Base-by-base conservation (phyloP, 2,797 vertebrate species). In the Mormyrus proboscirostris region DNA sequence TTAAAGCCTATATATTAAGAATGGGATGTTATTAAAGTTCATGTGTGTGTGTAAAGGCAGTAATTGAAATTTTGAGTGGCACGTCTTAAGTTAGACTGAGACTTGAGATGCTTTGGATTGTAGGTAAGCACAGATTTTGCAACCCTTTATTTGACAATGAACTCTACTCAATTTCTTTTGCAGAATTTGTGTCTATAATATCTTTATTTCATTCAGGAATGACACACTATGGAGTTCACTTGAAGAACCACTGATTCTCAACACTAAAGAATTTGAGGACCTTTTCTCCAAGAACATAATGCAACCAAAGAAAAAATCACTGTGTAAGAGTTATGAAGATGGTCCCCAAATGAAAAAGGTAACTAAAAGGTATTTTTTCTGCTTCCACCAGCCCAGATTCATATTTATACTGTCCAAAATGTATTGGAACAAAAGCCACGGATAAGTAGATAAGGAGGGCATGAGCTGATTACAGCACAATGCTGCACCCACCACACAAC, bases 201-300 rank as follows among this genome's bases (percentile, higher is more conserved):
- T 51, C 25, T 50, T 22, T 59, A 8, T 88, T 10, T 87, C 22
- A 6, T 51, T 1, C 89, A 97, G 96, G 88, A 93, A 94, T 88
- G 90, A 94, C 91, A 97, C 95, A 0, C 92, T 99, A 82, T 99
- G 98, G 98, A 97, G 96, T 89, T 93, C 94, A 41, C 94, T 99
- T 90, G 95, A 97, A 93, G 98, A 99, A 91, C 96, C 97, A 90
- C 91, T 94, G 89, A 96, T 99, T 92, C 94, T 93, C 85, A 97
- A 98, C 88, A 90, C 96, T 88, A 93, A 91, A 4, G 97, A 98
- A 93, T 99, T 99, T 95, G 98, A 99, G 89, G 97, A 98, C 90
- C 96, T 99, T 41, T 99, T 99, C 89, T 96, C 97, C 91, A 99
- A 99, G 97, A 94, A 95, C 89, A 96, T 93, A 83, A 91, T 95